Conservation (phyloP, 2,797 vertebrate species). For the Sebastes iracundus region DNA sequence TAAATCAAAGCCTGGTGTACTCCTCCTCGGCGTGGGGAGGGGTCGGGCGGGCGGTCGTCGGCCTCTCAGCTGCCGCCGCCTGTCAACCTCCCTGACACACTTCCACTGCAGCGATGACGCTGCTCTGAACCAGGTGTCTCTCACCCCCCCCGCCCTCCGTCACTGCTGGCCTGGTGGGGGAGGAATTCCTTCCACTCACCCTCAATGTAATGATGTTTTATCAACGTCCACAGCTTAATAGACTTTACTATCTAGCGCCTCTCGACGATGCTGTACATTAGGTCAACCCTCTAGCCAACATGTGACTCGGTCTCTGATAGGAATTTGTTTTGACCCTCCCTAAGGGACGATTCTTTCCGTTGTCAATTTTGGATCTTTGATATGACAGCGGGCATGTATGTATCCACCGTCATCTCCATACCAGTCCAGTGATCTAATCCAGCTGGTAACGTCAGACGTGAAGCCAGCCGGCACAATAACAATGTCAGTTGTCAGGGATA, state of each 20-base stretch:
- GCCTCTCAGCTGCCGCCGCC: constrained; percentile 83
- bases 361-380: constrained; percentile 32
- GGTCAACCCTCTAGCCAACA: neutral
- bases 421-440: constrained; percentile 63
- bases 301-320: neutral
- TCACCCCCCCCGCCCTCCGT: constrained; percentile 8
- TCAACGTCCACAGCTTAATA: neutral
- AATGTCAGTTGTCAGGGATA: constrained; percentile 34
- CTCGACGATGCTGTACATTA: neutral
- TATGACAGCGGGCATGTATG: constrained; percentile 6
- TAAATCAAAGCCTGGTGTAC: constrained; percentile 84
- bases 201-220: constrained; percentile 7
- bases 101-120: constrained; percentile 71
- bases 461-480: constrained; percentile 39
- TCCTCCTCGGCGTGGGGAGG: constrained; percentile 33
- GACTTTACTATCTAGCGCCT: neutral
- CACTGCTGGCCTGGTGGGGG: neutral
- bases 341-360: neutral
- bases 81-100: constrained; percentile 75
- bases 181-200: constrained; percentile 61
- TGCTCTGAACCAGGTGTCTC: constrained; percentile 65
- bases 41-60: constrained; percentile 42
- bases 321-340: neutral
- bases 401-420: constrained; percentile 31
- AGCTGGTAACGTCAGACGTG: constrained; percentile 36